Conservation (phyloP, 2,113 vertebrate species). For the Speoplatyrhinus poulsoni region DNA sequence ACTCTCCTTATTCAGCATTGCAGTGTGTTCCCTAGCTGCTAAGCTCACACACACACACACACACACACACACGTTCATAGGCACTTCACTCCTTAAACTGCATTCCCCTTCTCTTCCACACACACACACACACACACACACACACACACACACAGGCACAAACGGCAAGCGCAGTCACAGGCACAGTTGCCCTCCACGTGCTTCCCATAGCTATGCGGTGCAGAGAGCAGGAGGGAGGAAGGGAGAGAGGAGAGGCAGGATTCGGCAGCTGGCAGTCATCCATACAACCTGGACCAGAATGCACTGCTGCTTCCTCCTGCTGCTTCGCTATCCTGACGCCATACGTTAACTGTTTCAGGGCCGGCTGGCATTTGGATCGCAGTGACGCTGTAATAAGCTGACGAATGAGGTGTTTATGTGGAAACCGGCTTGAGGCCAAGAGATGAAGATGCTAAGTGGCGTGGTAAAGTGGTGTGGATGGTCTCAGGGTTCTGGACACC, state of each 20-base stretch:
- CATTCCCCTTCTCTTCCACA: slow-evolving; percentile 35
- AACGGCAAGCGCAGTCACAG: slow-evolving; percentile 1
- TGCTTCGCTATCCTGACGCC: slow-evolving; percentile 39
- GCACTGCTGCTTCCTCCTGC: slow-evolving; percentile 67
- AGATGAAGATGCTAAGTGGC: too few relatives aligned
- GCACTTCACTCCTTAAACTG: slow-evolving; percentile 32
- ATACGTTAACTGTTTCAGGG: slow-evolving; percentile 70
- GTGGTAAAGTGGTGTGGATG: too few relatives aligned
- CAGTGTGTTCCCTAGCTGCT: slow-evolving; percentile 31
- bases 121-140: slow-evolving; percentile 29
- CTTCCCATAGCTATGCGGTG: slow-evolving; percentile 67
- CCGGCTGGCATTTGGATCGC: slow-evolving; percentile 8
- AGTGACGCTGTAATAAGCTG: slow-evolving; percentile 6
- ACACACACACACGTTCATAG: slow-evolving; percentile 24
- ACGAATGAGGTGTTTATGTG: not conserved
- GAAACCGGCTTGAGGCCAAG: slow-evolving; percentile 8
- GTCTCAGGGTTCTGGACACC: too few relatives aligned
- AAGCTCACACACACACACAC: slow-evolving; percentile 13
- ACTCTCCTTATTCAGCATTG: slow-evolving; percentile 68
- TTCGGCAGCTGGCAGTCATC: slow-evolving; percentile 70
- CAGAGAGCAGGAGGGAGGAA: slow-evolving; percentile 42
- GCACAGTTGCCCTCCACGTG: slow-evolving; percentile 69
- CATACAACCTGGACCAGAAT: slow-evolving; percentile 74
- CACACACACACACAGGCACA: slow-evolving; percentile 24
- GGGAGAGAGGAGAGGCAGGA: slow-evolving; percentile 59